Evolutionary conservation across 2,888 invertebrate species (phyloP).

Genomic region (Hemaris fuciformis): DNA sequence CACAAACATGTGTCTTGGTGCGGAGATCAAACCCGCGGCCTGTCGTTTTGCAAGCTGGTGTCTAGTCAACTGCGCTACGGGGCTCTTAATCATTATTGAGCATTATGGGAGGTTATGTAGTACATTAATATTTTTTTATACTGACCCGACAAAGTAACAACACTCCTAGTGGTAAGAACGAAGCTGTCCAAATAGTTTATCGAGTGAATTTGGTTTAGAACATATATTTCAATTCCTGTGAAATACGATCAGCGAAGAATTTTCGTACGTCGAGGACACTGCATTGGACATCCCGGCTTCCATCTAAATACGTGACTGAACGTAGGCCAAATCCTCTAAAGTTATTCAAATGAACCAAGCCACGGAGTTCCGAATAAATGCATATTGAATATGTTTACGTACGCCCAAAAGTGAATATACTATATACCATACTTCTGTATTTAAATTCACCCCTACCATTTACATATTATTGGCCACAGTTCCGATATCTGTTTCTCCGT

Average conservation of each 20-base stretch:
- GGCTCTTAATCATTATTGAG: too few species aligned
- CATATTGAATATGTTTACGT: conserved; percentile 79
- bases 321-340: conserved; percentile 53
- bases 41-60: too few species aligned
- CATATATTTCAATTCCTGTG: background rate
- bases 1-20: too few species aligned
- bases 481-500: conserved; percentile 46
- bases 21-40: too few species aligned
- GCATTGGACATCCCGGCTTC: background rate
- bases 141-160: too few species aligned
- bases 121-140: too few species aligned
- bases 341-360: conserved; percentile 72
- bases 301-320: conserved; percentile 11
- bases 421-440: conserved; percentile 67
- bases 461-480: conserved; percentile 67
- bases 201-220: background rate
- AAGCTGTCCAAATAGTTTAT: too few species aligned
- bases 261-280: background rate
- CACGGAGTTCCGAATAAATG: conserved; percentile 72
- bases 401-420: conserved; percentile 64
- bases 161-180: too few species aligned
- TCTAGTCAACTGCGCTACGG: too few species aligned
- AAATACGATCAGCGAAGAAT: background rate
- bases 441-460: conserved; percentile 66
- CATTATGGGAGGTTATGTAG: too few species aligned